Conservation (phyloP, 2,888 invertebrate species). For the Lymantria dispar region DNA sequence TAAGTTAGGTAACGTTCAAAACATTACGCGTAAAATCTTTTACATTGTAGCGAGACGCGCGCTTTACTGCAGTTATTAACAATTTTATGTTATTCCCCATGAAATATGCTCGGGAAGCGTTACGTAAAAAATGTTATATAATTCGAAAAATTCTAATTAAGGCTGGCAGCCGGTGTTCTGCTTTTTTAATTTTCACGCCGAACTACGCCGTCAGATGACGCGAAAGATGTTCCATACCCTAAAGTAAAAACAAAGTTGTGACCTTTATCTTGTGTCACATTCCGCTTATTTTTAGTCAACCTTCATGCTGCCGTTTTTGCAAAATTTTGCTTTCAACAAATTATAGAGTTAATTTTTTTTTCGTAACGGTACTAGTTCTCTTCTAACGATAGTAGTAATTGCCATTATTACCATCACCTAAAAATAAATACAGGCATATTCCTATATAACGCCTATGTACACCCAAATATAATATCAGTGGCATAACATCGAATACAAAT, state of each 20-base stretch:
- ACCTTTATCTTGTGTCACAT: conserved; percentile 47
- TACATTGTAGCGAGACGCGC: conserved; percentile 20
- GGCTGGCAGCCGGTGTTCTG: conserved; percentile 64
- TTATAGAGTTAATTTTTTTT: no score
- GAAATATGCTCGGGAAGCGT: conserved; percentile 44
- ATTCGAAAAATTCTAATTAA: conserved; percentile 80
- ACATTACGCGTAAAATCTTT: conserved; percentile 13
- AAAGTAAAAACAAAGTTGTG: conserved; percentile 55
- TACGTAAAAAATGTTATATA: conserved; percentile 56
- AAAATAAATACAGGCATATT: conserved; percentile 5
- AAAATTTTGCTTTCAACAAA: not conserved
- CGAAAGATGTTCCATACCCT: conserved; percentile 56
- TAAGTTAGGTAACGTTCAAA: not conserved
- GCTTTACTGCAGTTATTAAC: conserved; percentile 42
- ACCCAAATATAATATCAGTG: conserved; percentile 7
- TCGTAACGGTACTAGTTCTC: no score
- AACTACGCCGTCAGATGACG: conserved; percentile 70
- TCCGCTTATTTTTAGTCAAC: conserved; percentile 34
- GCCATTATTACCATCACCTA: no score
- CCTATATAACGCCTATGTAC: conserved; percentile 7
- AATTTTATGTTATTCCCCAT: conserved; percentile 39
- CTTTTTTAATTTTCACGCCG: conserved; percentile 71
- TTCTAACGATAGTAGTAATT: no score
- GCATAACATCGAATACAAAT: conserved; percentile 16
- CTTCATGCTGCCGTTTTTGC: conserved; percentile 23